These are phyloP conservation scores for Gallinago paraguaiae DNA, from an alignment of 2,113 vertebrate species.

Conservation along the genomic window DNA sequence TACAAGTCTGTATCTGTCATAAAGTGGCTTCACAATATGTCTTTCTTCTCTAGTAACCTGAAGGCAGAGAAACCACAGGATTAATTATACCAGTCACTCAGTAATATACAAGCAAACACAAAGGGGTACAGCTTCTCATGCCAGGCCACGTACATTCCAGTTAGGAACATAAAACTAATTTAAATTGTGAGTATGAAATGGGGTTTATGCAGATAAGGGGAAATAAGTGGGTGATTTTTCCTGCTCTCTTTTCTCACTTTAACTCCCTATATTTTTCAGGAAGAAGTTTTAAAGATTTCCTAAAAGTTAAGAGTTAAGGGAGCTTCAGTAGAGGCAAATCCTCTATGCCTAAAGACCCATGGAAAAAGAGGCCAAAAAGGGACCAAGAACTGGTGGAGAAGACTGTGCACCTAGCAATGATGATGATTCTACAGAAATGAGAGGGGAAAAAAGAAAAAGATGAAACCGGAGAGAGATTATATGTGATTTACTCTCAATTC, in stretches of 20 bases:
- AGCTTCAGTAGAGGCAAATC: neutral
- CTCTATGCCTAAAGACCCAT: neutral
- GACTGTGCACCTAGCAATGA: neutral
- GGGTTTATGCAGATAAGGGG: neutral
- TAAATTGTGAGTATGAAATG: neutral
- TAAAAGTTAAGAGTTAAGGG: neutral
- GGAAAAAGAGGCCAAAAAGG: neutral
- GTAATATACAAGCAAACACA: slow-evolving; percentile 52
- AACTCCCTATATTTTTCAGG: neutral
- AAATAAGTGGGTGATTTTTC: neutral
- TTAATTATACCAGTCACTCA: slow-evolving; percentile 61
- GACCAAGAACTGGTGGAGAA: neutral
- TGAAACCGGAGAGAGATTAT: neutral
- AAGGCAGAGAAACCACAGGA: slow-evolving; percentile 68
- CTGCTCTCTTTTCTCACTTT: neutral
- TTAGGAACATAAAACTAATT: neutral
- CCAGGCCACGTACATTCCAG: neutral
- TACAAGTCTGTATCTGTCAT: slow-evolving; percentile 94
- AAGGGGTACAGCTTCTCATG: slow-evolving; percentile 17
- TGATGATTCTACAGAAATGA: slow-evolving; percentile 20
- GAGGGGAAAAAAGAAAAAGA: neutral
- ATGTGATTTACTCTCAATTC: neutral
- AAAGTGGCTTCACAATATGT: slow-evolving; percentile 92
- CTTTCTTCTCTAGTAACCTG: slow-evolving; percentile 94
- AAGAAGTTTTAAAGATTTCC: neutral